Conservation (phyloP, 2,797 vertebrate genomes). For the Phoxinus dragarum region DNA sequence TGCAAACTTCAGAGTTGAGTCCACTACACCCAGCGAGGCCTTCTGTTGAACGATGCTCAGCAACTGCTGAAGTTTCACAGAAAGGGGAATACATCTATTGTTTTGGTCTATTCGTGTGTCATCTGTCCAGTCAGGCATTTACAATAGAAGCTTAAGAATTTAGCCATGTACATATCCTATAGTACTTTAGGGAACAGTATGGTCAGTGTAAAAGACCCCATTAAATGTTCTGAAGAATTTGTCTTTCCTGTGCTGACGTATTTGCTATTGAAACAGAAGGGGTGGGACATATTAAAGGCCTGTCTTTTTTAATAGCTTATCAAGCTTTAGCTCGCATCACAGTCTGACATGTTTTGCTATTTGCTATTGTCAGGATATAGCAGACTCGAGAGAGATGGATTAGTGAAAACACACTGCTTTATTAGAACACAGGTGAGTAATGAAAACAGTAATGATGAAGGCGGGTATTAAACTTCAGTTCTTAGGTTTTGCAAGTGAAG, state of each 20-base stretch:
- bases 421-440: background rate
- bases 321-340: background rate
- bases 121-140: background rate
- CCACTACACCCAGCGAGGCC: constrained; percentile 88
- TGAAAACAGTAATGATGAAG: background rate
- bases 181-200: background rate
- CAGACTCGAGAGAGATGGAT: background rate
- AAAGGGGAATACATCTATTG: constrained; percentile 15
- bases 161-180: too few relatives aligned
- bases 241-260: background rate
- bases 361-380: background rate
- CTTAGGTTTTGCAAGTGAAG: background rate
- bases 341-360: background rate
- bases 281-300: background rate
- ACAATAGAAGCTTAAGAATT: background rate
- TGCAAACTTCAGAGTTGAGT: constrained; percentile 91
- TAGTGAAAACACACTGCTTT: background rate
- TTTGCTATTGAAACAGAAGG: background rate
- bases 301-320: background rate
- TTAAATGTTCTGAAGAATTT: background rate
- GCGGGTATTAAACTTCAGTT: background rate
- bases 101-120: background rate
- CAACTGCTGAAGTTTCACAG: constrained; percentile 82
- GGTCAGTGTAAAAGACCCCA: background rate
- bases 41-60: constrained; percentile 93